Base-by-base conservation (phyloP, 1,140 invertebrate genomes). In the Goniozus legneri region DNA sequence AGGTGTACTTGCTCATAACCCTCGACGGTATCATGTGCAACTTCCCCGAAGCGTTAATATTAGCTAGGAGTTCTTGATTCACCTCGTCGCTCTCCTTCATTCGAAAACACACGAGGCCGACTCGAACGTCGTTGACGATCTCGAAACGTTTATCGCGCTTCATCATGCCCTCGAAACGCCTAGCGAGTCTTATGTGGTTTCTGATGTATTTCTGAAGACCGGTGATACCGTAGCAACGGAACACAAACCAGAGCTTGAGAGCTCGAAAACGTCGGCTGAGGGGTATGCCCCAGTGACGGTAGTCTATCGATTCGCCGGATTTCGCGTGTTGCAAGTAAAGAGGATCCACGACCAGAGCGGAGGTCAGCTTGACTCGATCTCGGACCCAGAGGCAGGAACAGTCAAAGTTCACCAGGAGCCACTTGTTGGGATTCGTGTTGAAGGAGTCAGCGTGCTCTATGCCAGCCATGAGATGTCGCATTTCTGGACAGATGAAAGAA, bases 371-470 rank as follows among this genome's bases (percentile, higher is more conserved):
- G 49, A 93, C 88, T 45, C 89, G 78, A 69, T 95, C 91, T 45
- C 84, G 82, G 1, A 96, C 91, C 92, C 92, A 96, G 61, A 95
- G 76, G 32, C 88, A 86, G 0, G 92, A 92, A 59, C 91, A 93
- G 64, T 96, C 93, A 58, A 93, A 94, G 66, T 92, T 92, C 0
- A 89, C 85, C 14, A 96, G 71, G 60, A 96, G 77, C 85, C 91
- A 94, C 73, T 97, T 97, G 67, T 95, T 95, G 0, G 92, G 89
- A 73, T 97, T 97, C 1, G 88, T 91, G 62, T 95, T 95, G 65
- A 96, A 90, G 0, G 91, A 94, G 62, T 89, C 88, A 0, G 89
- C 92, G 65, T 88, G 84, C 75, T 93, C 86, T 15, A 94, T 82
- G 2, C 91, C 85, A 48, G 82, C 78, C 64, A 90, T 84, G 20